Evolutionary conservation across 2,888 invertebrate species (phyloP).

Genomic region (Xestia xanthographa): DNA sequence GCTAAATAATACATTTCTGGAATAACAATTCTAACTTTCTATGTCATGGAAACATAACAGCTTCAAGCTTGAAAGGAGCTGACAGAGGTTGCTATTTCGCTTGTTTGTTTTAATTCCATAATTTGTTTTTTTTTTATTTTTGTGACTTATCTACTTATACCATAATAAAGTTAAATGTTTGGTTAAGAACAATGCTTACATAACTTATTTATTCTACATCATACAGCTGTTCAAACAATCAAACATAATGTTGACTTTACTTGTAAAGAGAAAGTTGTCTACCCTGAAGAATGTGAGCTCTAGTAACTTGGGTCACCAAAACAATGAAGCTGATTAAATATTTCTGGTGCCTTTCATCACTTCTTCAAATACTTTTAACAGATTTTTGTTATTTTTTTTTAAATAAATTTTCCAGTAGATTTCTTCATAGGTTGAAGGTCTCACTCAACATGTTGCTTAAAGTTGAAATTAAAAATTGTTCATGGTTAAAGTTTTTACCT

Average conservation of each 20-base stretch:
- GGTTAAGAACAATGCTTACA: not conserved
- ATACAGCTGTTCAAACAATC: constrained; percentile 17
- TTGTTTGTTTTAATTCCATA: not conserved
- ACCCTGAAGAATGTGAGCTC: not conserved
- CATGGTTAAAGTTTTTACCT: constrained; percentile 73
- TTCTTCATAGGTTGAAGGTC: not conserved
- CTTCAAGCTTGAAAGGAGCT: not conserved
- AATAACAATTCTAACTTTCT: not conserved
- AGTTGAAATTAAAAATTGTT: not conserved
- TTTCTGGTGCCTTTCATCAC: not conserved
- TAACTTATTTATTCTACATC: constrained; percentile 3
- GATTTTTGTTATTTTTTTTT: not conserved
- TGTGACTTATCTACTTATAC: not conserved
- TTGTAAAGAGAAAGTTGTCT: not conserved
- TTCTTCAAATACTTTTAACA: no score
- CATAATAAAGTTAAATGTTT: not conserved
- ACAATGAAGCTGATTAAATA: not conserved
- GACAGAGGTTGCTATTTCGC: not conserved
- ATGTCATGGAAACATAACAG: not conserved
- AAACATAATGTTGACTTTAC: not conserved
- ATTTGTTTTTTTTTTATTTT: not conserved
- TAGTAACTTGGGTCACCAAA: not conserved
- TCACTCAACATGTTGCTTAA: not conserved
- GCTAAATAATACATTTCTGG: not conserved
- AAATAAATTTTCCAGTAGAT: not conserved